These are phyloP conservation scores for Eupithecia exiguata DNA, from an alignment of 2,888 invertebrate species.

Conservation along the genomic window DNA sequence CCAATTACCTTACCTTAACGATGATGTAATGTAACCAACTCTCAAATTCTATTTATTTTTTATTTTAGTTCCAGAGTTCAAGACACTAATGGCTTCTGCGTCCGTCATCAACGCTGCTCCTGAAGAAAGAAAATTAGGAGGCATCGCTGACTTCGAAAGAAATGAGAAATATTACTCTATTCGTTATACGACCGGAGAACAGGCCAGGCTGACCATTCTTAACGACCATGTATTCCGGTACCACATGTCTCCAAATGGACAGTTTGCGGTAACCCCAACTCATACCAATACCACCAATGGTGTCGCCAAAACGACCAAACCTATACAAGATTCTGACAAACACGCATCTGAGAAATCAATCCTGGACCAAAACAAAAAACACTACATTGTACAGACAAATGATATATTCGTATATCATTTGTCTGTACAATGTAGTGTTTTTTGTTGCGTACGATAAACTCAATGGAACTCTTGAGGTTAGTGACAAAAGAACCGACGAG, in stretches of 20 bases:
- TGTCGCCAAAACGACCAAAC: slow-evolving; percentile 69
- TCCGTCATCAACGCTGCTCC: slow-evolving; percentile 20
- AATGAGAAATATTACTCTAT: slow-evolving; percentile 58
- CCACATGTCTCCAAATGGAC: slow-evolving; percentile 68
- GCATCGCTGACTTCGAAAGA: slow-evolving; percentile 59
- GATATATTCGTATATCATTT: slow-evolving; percentile 65
- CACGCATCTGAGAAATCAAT: slow-evolving; percentile 52
- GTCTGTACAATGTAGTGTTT: slow-evolving; percentile 58
- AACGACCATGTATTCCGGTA: slow-evolving; percentile 72
- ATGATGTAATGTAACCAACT: not conserved
- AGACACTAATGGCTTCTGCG: not conserved
- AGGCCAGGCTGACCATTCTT: slow-evolving; percentile 63
- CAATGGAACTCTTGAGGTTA: slow-evolving; percentile 61
- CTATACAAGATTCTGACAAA: slow-evolving; percentile 49
- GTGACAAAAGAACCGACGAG: slow-evolving; percentile 63
- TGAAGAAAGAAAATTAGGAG: slow-evolving; percentile 47
- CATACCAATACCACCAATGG: slow-evolving; percentile 57
- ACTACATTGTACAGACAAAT: slow-evolving; percentile 60
- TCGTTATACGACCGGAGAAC: slow-evolving; percentile 62
- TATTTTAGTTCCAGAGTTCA: not conserved
- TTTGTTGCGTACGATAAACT: slow-evolving; percentile 61
- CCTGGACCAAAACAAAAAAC: slow-evolving; percentile 50
- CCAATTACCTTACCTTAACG: too few relatives aligned
- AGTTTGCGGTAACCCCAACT: slow-evolving; percentile 66
- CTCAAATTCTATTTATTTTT: not conserved